Conservation (phyloP, 2,797 vertebrate species). For the Glossophaga mutica region DNA sequence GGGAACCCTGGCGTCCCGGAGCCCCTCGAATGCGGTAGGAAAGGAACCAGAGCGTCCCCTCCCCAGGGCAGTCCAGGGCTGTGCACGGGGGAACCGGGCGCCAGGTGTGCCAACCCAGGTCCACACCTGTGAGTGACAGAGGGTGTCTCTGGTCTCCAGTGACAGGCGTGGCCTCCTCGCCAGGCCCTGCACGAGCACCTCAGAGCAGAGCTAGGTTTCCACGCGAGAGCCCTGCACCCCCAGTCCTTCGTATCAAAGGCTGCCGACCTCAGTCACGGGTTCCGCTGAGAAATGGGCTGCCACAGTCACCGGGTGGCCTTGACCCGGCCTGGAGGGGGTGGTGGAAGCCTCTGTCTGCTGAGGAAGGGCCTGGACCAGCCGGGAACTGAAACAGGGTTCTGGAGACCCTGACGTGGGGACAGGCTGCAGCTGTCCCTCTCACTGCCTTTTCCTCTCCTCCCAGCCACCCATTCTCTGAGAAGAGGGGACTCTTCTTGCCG, state of each 20-base stretch:
- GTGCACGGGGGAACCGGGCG: too few relatives aligned
- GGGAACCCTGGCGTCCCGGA: background rate
- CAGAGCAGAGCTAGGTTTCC: background rate
- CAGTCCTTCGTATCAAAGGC: background rate
- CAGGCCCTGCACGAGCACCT: background rate
- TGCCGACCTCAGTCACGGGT: background rate
- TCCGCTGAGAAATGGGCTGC: background rate
- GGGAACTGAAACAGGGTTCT: background rate
- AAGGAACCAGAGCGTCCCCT: background rate
- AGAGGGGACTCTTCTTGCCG: background rate
- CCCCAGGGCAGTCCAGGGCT: background rate
- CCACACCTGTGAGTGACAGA: background rate
- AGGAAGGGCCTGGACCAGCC: background rate
- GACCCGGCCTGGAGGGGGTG: rapidly evolving
- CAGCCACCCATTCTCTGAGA: background rate
- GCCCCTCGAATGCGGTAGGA: background rate
- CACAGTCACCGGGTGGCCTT: background rate
- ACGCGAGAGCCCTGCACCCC: background rate
- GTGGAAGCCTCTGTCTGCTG: background rate
- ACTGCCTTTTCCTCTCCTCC: background rate
- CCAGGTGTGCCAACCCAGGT: too few relatives aligned
- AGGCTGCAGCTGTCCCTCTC: background rate
- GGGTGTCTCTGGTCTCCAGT: background rate
- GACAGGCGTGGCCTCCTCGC: background rate
- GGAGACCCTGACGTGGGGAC: background rate